These are phyloP conservation scores for Galemys pyrenaicus DNA, from an alignment of 2,113 vertebrate genomes.

Conservation along the genomic window DNA sequence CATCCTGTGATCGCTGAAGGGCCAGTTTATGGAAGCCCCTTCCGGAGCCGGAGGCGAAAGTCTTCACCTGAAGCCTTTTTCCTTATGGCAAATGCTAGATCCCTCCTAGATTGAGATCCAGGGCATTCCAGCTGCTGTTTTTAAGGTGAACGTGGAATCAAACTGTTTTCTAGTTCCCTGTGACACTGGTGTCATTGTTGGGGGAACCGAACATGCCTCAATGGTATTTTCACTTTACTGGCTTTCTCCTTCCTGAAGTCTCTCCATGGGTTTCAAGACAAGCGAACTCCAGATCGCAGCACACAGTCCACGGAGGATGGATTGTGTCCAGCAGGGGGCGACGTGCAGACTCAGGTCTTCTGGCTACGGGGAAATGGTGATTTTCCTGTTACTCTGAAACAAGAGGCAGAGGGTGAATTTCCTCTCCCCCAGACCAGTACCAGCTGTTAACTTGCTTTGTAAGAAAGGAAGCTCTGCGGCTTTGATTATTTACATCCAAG, in stretches of 20 bases:
- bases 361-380: background rate
- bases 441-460: slow-evolving; percentile 28
- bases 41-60: background rate
- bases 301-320: rapidly evolving
- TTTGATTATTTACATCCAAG: slow-evolving; percentile 45
- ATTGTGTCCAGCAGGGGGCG: slow-evolving; percentile 31
- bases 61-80: background rate
- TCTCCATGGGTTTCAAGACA: background rate
- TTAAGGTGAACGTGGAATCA: background rate
- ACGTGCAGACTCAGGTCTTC: background rate
- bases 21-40: background rate
- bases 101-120: background rate
- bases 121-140: background rate
- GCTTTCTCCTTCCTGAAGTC: background rate
- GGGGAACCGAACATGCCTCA: background rate
- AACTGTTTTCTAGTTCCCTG: background rate
- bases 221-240: background rate
- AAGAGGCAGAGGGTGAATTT: background rate
- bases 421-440: background rate
- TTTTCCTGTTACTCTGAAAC: slow-evolving; percentile 31
- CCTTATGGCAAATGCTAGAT: background rate
- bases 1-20: background rate
- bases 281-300: background rate
- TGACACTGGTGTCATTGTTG: background rate
- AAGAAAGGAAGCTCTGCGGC: background rate